Percentiles rank a stretch among this genome's conserved stretches.
phyloP scores from a whole-genome alignment of 2,888 invertebrate genomes.

The Enoplolaimus lenunculus region DNA sequence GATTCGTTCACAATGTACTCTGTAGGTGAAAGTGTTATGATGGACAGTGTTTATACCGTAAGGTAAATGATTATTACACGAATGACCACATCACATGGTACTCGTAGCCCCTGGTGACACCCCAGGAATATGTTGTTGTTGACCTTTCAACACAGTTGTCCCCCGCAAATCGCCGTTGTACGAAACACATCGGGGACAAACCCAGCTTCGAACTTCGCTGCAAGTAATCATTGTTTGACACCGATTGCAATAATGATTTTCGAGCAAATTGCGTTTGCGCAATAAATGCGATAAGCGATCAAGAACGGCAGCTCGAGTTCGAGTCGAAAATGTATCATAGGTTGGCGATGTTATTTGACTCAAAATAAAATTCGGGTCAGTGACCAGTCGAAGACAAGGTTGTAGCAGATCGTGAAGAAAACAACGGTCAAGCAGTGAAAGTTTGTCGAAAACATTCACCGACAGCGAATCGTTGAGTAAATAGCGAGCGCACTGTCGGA shows the following conservation, averaged over 20 bases:
- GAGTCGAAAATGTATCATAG: constrained; percentile 35
- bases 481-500: constrained; percentile 36
- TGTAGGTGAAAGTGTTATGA: no score
- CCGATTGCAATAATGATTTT: neutral
- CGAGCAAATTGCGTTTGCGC: neutral
- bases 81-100: no score
- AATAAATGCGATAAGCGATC: constrained; percentile 25
- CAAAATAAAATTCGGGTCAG: constrained; percentile 34
- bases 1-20: no score
- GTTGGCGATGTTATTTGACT: constrained; percentile 1
- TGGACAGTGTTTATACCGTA: no score
- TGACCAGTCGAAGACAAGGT: constrained; percentile 35
- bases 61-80: no score
- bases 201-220: neutral
- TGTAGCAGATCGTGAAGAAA: constrained; percentile 39
- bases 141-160: neutral
- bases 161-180: neutral
- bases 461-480: constrained; percentile 33
- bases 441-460: constrained; percentile 37
- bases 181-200: neutral
- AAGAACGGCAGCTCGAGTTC: constrained; percentile 37
- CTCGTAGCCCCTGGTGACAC: no score
- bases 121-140: no score
- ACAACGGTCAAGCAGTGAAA: constrained; percentile 38
- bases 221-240: neutral